Base-by-base conservation (phyloP, 2,113 vertebrate genomes). In the Condylura cristata region DNA sequence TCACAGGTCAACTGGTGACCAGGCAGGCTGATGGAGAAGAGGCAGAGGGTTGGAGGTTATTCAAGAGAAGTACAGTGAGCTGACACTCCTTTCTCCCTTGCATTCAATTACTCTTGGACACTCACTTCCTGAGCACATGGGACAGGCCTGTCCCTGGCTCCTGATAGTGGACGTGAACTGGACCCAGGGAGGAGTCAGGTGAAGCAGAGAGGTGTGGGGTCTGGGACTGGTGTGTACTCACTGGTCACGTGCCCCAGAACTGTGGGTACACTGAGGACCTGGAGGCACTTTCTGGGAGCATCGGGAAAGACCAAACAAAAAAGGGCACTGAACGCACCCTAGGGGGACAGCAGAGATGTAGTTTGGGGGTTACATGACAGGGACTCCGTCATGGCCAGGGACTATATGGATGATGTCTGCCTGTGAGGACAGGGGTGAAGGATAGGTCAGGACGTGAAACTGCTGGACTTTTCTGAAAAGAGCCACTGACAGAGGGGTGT, bases 231-330 rank as follows among this genome's bases (percentile, higher is more conserved):
- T 20, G 74, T n/a, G 10, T 41, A 0, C 12, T 32, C 41, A 6
- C 75, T 8, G 58, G 61, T 26, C 53, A 34, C 32, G 32, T 22
- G 39, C n/a, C 60, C 0, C 5, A 0, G 41, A 68, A 60, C 56
- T 18, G 8, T 5, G 58, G 16, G 51, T 24, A 70, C 39, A 6
- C 2, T 61, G 34, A 16, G 60, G 34, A 20, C 17, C 22, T 24
- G 44, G 7, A 22, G 30, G 39, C 37, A 17, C 51, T 44, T 60
- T 61, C 61, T 7, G 16, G 5, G 18, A 20, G 34, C 13, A 0
- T 7, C 0, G 1, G 48, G 16, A 44, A 51, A 46, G 30, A n/a
- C 1, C 0, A 13, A 53, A 20, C 6, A 13, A 61, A 28, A 41
- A 24, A 68, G 8, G 41, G 26, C 12, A 4, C 4, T 6, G 2